phyloP scores from a whole-genome alignment of 2,888 invertebrate species.

The Lepetodrilus schrolli region DNA sequence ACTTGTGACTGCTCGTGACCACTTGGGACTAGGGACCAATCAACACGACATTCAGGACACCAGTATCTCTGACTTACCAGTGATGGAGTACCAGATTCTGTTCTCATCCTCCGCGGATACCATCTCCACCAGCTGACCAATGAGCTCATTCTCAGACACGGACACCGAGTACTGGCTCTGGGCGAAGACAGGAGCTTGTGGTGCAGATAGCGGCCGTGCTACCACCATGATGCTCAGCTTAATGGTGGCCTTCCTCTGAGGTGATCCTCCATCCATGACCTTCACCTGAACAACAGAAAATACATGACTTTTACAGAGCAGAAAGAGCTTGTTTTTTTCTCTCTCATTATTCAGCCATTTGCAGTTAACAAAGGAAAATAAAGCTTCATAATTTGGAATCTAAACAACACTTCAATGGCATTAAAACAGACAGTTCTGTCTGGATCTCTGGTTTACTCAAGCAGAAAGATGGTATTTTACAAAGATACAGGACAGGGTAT shows the following conservation, averaged over 20 bases:
- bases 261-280: slow-evolving; percentile 64
- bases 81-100: slow-evolving; percentile 92
- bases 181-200: slow-evolving; percentile 79
- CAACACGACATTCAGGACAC: neutral
- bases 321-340: too few relatives aligned
- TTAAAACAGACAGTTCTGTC: too few relatives aligned
- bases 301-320: too few relatives aligned
- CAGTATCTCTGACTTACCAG: slow-evolving; percentile 73
- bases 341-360: too few relatives aligned
- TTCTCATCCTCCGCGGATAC: slow-evolving; percentile 90
- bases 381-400: too few relatives aligned
- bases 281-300: slow-evolving; percentile 43
- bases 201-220: slow-evolving; percentile 65
- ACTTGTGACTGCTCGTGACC: too few relatives aligned
- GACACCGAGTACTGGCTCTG: slow-evolving; percentile 74
- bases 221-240: slow-evolving; percentile 63
- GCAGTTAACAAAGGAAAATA: too few relatives aligned
- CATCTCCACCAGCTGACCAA: slow-evolving; percentile 89
- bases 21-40: too few relatives aligned
- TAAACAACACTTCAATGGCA: too few relatives aligned
- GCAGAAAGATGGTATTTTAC: too few relatives aligned
- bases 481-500: too few relatives aligned
- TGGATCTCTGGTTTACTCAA: too few relatives aligned
- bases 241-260: slow-evolving; percentile 68
- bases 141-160: slow-evolving; percentile 80